Evolutionary conservation across 2,888 invertebrate genomes (phyloP).

Genomic region (Orchesella flavescens): DNA sequence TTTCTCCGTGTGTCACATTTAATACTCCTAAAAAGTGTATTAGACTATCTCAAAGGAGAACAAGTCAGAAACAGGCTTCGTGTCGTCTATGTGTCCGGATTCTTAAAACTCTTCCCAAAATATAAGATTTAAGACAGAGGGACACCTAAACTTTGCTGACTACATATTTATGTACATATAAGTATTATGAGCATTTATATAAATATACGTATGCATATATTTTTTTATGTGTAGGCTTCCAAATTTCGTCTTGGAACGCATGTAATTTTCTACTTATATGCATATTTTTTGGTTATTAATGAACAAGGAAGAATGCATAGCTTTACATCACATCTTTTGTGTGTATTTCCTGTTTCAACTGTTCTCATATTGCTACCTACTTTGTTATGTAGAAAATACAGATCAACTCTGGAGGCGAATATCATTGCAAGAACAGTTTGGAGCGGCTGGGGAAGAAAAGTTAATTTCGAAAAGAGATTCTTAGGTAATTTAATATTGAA

Average conservation of each 20-base stretch:
- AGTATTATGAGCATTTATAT: too few species aligned
- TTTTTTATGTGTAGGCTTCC: too few species aligned
- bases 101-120: constrained; percentile 20
- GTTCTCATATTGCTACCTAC: not conserved
- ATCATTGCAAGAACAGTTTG: not conserved
- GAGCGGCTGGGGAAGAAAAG: constrained; percentile 31
- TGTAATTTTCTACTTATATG: not conserved
- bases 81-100: constrained; percentile 29
- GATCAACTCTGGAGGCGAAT: not conserved
- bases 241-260: too few species aligned
- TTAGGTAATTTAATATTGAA: constrained; percentile 53
- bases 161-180: too few species aligned
- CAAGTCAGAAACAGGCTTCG: constrained; percentile 13
- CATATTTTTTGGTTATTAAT: constrained; percentile 18
- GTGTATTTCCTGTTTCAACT: constrained; percentile 1
- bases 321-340: not conserved
- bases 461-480: constrained; percentile 50
- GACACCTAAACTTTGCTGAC: too few species aligned
- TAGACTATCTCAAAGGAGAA: constrained; percentile 25
- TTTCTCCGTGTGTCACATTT: constrained; percentile 42
- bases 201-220: not conserved
- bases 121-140: too few species aligned
- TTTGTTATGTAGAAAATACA: constrained; percentile 11
- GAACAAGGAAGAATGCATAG: not conserved
- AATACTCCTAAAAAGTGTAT: constrained; percentile 39